Percentiles rank a stretch among this genome's conserved stretches.
phyloP scores from a whole-genome alignment of 2,888 invertebrate species.

The Crossocerus cetratus region DNA sequence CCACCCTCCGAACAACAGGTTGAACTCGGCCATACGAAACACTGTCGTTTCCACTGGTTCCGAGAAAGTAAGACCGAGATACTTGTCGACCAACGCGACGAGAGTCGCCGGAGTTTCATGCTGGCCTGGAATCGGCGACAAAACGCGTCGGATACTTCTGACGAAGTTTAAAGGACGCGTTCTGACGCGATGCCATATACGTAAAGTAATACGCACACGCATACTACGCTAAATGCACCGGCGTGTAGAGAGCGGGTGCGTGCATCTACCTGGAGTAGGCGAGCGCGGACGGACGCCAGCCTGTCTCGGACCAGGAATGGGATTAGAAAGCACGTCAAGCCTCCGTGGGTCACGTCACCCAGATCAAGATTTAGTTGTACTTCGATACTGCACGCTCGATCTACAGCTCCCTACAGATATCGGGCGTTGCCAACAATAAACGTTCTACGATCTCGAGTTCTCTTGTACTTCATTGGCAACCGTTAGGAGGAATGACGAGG shows the following conservation, averaged over 20 bases:
- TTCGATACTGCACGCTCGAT: conserved; percentile 37
- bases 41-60: too few relatives aligned
- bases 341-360: conserved; percentile 62
- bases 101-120: too few relatives aligned
- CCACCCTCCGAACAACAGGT: too few relatives aligned
- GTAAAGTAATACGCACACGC: conserved; percentile 12
- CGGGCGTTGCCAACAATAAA: conserved; percentile 28
- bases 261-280: not conserved
- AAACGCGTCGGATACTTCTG: conserved; percentile 6
- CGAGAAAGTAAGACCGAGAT: too few relatives aligned
- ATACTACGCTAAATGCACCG: not conserved
- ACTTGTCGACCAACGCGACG: too few relatives aligned
- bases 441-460: not conserved
- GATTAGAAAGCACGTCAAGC: conserved; percentile 67
- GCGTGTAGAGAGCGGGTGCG: too few relatives aligned
- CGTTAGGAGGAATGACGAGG: too few relatives aligned
- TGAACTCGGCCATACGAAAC: too few relatives aligned
- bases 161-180: conserved; percentile 13
- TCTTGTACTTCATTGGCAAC: too few relatives aligned
- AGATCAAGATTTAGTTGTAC: conserved; percentile 65
- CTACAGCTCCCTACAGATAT: conserved; percentile 49
- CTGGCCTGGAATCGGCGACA: not conserved
- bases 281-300: conserved; percentile 48
- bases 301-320: conserved; percentile 56
- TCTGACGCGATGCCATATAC: conserved; percentile 15